Evolutionary conservation across 2,888 invertebrate species (phyloP).

Genomic region (Dromius quadrimaculatus): DNA sequence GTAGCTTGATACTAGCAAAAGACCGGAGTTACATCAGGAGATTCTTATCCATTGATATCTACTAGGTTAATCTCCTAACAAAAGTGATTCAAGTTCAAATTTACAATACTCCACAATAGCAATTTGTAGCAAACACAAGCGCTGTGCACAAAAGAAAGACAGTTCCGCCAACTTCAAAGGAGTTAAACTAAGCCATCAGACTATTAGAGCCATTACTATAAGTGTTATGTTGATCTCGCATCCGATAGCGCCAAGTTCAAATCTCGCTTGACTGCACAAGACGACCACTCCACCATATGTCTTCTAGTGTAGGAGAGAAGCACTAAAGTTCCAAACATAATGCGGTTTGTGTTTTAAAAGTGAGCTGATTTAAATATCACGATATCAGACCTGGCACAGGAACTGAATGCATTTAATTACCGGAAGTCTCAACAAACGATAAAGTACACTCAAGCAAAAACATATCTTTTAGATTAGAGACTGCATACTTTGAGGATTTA

Average conservation of each 20-base stretch:
- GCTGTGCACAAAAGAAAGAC: too few species aligned
- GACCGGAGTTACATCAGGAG: too few species aligned
- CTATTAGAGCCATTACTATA: constrained; percentile 34
- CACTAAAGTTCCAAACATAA: constrained; percentile 15
- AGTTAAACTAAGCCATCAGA: background rate
- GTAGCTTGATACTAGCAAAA: too few species aligned
- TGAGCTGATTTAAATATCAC: constrained; percentile 44
- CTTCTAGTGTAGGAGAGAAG: constrained; percentile 10
- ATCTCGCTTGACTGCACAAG: background rate
- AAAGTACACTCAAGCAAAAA: constrained; percentile 33
- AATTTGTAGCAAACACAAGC: too few species aligned
- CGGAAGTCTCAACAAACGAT: constrained; percentile 41
- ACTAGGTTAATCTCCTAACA: too few species aligned
- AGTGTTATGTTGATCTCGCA: constrained; percentile 26
- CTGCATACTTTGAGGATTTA: too few species aligned
- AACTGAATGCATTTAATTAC: constrained; percentile 42
- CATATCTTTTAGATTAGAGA: too few species aligned
- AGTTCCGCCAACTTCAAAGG: background rate
- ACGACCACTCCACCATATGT: constrained; percentile 8
- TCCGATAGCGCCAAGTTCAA: background rate
- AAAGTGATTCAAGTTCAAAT: too few species aligned
- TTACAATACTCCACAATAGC: too few species aligned
- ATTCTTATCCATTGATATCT: too few species aligned
- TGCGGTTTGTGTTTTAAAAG: constrained; percentile 29
- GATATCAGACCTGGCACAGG: constrained; percentile 42